Evolutionary conservation across 1,140 invertebrate genomes (phyloP).

Genomic region (Aethina tumida): DNA sequence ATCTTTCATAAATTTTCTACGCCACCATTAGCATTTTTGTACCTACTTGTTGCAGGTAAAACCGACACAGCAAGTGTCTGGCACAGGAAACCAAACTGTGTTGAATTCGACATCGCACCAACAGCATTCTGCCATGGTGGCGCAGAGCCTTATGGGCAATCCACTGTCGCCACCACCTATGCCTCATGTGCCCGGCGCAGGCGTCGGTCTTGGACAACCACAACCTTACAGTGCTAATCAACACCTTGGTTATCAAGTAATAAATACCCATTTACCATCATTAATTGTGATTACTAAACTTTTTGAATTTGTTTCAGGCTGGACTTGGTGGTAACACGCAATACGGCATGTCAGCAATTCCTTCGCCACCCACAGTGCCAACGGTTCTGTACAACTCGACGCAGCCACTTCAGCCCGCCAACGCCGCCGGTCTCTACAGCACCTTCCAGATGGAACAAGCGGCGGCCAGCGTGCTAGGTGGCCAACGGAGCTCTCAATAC

Average conservation of each 20-base stretch:
- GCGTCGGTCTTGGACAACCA: constrained; percentile 31
- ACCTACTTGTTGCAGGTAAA: constrained; percentile 47
- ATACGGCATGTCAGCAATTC: constrained; percentile 70
- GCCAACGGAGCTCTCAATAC: constrained; percentile 49
- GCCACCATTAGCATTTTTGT: too few species aligned
- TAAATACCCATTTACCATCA: background rate
- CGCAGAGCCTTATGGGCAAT: constrained; percentile 47
- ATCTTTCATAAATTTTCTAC: too few species aligned
- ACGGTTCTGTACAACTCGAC: constrained; percentile 62
- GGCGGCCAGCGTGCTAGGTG: constrained; percentile 37
- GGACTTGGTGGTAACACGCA: constrained; percentile 38
- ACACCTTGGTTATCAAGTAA: constrained; percentile 48
- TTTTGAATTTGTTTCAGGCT: constrained; percentile 17
- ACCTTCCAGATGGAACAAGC: constrained; percentile 51
- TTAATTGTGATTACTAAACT: background rate
- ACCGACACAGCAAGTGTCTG: constrained; percentile 57
- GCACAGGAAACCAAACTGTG: constrained; percentile 35
- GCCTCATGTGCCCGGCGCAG: constrained; percentile 36
- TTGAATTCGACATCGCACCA: constrained; percentile 23
- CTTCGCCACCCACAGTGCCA: constrained; percentile 63
- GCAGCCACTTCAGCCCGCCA: constrained; percentile 43
- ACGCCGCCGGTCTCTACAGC: constrained; percentile 63
- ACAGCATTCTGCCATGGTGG: constrained; percentile 32
- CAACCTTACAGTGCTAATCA: constrained; percentile 36
- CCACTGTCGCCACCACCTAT: constrained; percentile 47